These are phyloP conservation scores for Caenorhabditis drosophilae DNA, from an alignment of 2,888 invertebrate genomes.

Conservation along the genomic window DNA sequence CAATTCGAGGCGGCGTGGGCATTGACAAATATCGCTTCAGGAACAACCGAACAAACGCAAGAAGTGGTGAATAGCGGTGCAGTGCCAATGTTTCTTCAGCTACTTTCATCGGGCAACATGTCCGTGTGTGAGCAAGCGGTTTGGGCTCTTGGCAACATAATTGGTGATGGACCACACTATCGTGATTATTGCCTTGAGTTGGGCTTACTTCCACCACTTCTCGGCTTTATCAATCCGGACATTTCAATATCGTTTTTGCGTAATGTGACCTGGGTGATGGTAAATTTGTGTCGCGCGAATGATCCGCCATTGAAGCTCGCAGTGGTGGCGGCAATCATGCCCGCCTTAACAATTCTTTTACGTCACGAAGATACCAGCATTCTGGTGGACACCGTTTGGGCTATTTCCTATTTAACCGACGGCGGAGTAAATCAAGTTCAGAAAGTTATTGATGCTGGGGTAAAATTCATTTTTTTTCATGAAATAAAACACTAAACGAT, in stretches of 20 bases:
- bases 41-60: constrained; percentile 90
- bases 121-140: constrained; percentile 99
- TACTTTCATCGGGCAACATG: constrained; percentile 88
- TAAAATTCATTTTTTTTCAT: constrained; percentile 69
- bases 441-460: constrained; percentile 81
- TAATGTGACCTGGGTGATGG: constrained; percentile 91
- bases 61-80: constrained; percentile 83
- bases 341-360: constrained; percentile 50
- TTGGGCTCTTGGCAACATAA: constrained; percentile 90
- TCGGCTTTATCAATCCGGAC: constrained; percentile 91
- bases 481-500: neutral
- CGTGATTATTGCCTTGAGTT: constrained; percentile 91
- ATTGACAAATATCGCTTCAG: constrained; percentile 94
- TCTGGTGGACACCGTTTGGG: constrained; percentile 61
- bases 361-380: constrained; percentile 59
- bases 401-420: constrained; percentile 56
- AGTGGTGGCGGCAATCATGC: constrained; percentile 75
- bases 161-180: constrained; percentile 89
- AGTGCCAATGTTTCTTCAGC: constrained; percentile 88
- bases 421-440: constrained; percentile 60
- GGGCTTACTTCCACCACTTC: constrained; percentile 89
- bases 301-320: constrained; percentile 75
- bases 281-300: constrained; percentile 79
- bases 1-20: constrained; percentile 98
- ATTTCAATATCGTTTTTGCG: constrained; percentile 93